Evolutionary conservation across 2,888 invertebrate species (phyloP), one percentile per base, ranked within the genome.

Genomic region (Lypha dubia): DNA sequence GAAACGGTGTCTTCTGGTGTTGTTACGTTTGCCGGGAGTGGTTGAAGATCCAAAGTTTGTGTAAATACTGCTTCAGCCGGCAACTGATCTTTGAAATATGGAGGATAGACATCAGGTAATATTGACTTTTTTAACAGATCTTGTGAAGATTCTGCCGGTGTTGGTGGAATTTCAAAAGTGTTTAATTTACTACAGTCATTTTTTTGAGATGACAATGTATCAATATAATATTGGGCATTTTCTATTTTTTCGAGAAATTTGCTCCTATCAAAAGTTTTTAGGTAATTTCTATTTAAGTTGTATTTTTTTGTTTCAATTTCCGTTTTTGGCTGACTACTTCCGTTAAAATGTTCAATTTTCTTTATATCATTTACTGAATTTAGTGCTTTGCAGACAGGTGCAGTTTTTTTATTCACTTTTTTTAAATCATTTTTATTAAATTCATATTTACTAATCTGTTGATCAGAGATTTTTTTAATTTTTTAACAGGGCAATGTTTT

Each of bases 51-150:
- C 13, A 51, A 60, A 1, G 17, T 62, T 9, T 51, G 74, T 4
- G 62, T 28, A 9, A 84, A 70, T 1, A 81, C n/a, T 11, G 56
- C 51, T 46, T 79, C 77, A 17, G 77, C 56, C 4, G 88, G 87
- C 15, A 89, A 35, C 79, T 91, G 90, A 73, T 90, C 81, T 63
- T 87, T 49, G 49, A 90, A 91, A 70, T 90, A 89, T 3, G 87
- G 80, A 0, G 90, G 91, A 86, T 90, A 90, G 3, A 85, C 74
- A 15, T 71, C 53, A 0, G 90, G 88, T 11, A 90, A 32, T 15
- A 88, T 13, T 1, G 88, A 87, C 20, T 63, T 75, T 49, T 49
- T 68, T 5, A 38, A 11, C n/a, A 65, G 8, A 6, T 70, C 75
- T 56, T 46, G 35, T 13, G 70, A 70, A 7, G 51, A 35, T 17